A percentile compares a stretch with the other conserved stretches of the same genome.
Conservation (phyloP, 1,140 invertebrate species). For the Dufourea novaeangliae region DNA sequence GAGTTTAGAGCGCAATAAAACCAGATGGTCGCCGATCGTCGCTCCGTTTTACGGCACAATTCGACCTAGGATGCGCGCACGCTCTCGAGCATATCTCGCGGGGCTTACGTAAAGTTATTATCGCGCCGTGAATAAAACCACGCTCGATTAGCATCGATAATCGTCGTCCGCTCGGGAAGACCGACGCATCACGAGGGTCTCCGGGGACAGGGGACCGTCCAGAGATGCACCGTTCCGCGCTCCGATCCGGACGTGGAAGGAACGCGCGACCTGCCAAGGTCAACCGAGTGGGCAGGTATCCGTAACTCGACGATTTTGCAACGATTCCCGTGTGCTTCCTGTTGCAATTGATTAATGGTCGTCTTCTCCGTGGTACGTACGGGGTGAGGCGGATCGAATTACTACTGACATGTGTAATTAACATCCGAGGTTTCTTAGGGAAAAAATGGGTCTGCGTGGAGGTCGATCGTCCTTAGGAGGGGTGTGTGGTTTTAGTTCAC, state of each 20-base stretch:
- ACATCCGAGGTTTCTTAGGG: too few species aligned
- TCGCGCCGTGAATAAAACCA: constrained; percentile 2
- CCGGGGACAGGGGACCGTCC: background rate
- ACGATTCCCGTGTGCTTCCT: constrained; percentile 66
- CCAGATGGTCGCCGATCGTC: background rate
- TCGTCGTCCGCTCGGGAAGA: constrained; percentile 11
- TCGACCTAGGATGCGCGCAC: too few species aligned
- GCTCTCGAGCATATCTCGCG: too few species aligned
- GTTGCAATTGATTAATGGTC: constrained; percentile 73
- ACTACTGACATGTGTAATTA: too few species aligned
- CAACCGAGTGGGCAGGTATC: constrained; percentile 64
- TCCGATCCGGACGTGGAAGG: constrained; percentile 53
- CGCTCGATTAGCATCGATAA: constrained; percentile 45
- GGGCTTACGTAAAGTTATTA: constrained; percentile 39
- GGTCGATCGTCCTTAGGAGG: too few species aligned
- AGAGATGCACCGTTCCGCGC: constrained; percentile 19
- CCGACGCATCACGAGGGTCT: constrained; percentile 9
- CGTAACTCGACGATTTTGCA: constrained; percentile 72
- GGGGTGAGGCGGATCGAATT: background rate
- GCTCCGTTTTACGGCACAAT: too few species aligned
- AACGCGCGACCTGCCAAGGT: constrained; percentile 70
- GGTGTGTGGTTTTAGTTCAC: too few species aligned
- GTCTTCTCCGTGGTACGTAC: constrained; percentile 12
- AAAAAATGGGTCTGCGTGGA: too few species aligned
- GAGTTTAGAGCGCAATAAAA: constrained; percentile 1